phyloP scores from a whole-genome alignment of 2,888 invertebrate genomes.

The Lomographa bimaculata region DNA sequence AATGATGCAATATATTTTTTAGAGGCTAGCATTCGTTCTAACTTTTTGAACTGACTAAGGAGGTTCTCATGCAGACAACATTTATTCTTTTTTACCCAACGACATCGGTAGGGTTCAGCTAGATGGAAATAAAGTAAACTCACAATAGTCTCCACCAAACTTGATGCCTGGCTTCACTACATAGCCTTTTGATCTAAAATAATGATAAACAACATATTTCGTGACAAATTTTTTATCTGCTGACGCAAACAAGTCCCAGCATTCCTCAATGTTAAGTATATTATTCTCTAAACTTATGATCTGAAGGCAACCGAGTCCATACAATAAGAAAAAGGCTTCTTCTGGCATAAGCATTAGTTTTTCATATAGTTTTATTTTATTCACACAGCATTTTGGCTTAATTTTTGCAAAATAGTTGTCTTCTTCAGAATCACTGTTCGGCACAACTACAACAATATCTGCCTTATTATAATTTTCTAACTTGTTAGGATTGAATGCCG shows the following conservation, averaged over 20 bases:
- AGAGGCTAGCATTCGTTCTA: no score
- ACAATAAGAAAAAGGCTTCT: constrained; percentile 90
- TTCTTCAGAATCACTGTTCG: constrained; percentile 86
- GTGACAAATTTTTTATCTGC: constrained; percentile 85
- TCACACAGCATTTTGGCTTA: constrained; percentile 83
- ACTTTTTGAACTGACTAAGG: no score
- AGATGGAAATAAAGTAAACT: no score
- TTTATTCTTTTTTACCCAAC: no score
- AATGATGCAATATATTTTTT: no score
- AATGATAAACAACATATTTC: constrained; percentile 92
- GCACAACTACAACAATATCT: constrained; percentile 83
- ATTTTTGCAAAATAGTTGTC: constrained; percentile 85
- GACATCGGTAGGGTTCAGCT: no score
- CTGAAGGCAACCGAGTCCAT: constrained; percentile 86
- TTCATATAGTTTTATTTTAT: constrained; percentile 84
- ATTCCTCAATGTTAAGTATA: constrained; percentile 72
- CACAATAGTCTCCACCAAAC: constrained; percentile 95
- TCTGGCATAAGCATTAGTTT: constrained; percentile 87
- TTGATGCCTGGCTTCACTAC: constrained; percentile 94
- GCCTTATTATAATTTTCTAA: constrained; percentile 46
- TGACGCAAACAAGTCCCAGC: constrained; percentile 84
- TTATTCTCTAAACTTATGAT: constrained; percentile 80
- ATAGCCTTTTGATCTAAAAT: constrained; percentile 95
- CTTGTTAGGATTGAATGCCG: constrained; percentile 32
- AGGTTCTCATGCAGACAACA: no score